These are phyloP conservation scores for Muscidifurax raptorellus DNA, from an alignment of 1,140 invertebrate species.

Conservation along the genomic window DNA sequence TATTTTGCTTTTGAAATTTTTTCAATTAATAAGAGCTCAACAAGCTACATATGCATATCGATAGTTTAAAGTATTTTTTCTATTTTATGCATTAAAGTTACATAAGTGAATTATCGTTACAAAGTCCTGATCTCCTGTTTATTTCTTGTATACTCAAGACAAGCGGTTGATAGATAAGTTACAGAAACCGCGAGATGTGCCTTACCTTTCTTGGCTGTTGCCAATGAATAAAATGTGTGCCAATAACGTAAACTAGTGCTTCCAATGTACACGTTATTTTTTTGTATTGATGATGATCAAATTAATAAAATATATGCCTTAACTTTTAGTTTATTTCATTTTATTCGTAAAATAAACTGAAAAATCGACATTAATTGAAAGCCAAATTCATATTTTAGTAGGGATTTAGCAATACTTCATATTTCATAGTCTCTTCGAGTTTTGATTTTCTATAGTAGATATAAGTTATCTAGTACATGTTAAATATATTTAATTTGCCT, in stretches of 20 bases:
- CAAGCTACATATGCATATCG: slow-evolving; percentile 8
- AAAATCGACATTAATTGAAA: no score
- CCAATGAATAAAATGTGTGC: slow-evolving; percentile 36
- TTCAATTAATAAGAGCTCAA: slow-evolving; percentile 28
- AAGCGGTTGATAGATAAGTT: background rate
- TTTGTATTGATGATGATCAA: slow-evolving; percentile 38
- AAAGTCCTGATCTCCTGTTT: slow-evolving; percentile 35
- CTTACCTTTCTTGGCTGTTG: slow-evolving; percentile 2
- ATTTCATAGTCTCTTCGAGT: no score
- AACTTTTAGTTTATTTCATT: background rate
- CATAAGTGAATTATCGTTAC: slow-evolving; percentile 27
- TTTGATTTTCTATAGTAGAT: no score
- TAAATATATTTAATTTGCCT: background rate
- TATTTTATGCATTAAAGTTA: slow-evolving; percentile 11
- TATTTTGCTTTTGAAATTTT: slow-evolving; percentile 24
- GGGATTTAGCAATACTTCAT: no score
- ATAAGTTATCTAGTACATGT: no score
- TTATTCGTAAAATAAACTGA: background rate
- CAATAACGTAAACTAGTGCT: slow-evolving; percentile 39
- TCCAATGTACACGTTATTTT: slow-evolving; percentile 31
- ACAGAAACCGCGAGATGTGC: background rate
- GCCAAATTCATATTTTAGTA: no score
- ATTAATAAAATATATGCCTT: slow-evolving; percentile 39
- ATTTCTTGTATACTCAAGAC: background rate
- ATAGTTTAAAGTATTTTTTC: background rate